Evolutionary conservation across 2,797 vertebrate genomes (phyloP), one percentile per base, ranked within the genome.

Genomic region (Enteromius paludinosus): DNA sequence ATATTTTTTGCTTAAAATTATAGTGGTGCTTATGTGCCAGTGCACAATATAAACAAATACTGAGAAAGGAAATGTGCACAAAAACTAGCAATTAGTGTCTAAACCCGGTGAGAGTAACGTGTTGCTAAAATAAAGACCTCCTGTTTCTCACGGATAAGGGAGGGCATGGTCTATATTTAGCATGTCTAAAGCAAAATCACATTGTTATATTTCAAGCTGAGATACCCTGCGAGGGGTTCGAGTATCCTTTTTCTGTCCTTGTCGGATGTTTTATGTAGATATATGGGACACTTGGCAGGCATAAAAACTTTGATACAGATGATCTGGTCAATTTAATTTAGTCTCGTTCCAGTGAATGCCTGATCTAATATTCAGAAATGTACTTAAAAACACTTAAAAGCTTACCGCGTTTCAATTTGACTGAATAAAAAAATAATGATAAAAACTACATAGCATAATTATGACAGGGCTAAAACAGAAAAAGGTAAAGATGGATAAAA

Each of bases 91-190:
- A 83, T 77, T 77, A 77, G 12, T 82, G 62, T 82, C 47, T 68
- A 33, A 75, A 56, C 45, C 71, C 14, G 18, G 71, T 56, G 71
- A 75, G 35, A 20, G 62, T 23, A 74, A 30, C 30, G 2, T 77
- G 73, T 12, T 77, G 25, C 81, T 77, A 77, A 83, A 83, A 61
- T 56, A 75, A 52, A 83, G 64, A 69, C 72, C 72, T 83, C 38
- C 75, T 85, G 59, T 82, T 75, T 79, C 75, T 79, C 75, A 79
- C 35, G 52, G 45, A 74, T 62, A 52, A 75, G 70, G 70, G 62
- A 78, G 77, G 75, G 59, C 68, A 47, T 4, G 17, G 38, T 38
- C 78, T 81, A 77, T 77, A 25, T 77, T 86, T 83, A 81, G 82
- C 30, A 20, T n/a, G 15, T 70, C 33, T 71, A 17, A 74, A 66